Percentiles rank a stretch among this genome's conserved stretches.
Conservation (phyloP, 2,888 invertebrate genomes). For the Zhuqinia jingwanae region DNA sequence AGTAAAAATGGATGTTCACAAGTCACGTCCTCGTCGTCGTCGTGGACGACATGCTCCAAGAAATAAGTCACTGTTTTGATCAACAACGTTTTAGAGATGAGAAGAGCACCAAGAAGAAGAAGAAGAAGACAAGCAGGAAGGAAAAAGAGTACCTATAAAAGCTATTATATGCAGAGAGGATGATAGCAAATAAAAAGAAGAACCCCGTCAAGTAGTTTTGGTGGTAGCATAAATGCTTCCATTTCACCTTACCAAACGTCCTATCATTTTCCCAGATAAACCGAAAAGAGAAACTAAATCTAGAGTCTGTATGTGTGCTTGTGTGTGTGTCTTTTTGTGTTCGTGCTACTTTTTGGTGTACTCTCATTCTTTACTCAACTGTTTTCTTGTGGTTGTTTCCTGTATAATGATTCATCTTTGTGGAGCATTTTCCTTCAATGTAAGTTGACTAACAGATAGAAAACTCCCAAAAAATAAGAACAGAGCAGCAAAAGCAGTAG, state of each 20-base stretch:
- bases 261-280: background rate
- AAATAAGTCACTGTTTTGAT: conserved; percentile 31
- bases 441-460: background rate
- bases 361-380: background rate
- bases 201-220: background rate
- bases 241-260: background rate
- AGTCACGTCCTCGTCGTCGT: conserved; percentile 47
- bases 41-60: conserved; percentile 12
- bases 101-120: background rate
- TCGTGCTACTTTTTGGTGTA: background rate
- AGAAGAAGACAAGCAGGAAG: too few species aligned
- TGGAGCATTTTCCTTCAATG: too few species aligned
- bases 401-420: background rate
- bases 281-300: background rate
- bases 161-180: too few species aligned
- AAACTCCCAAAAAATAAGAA: background rate
- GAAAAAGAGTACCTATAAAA: too few species aligned
- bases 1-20: too few species aligned
- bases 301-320: background rate
- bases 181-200: too few species aligned
- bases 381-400: background rate
- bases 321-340: background rate
- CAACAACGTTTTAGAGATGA: conserved; percentile 45
- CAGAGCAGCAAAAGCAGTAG: background rate
- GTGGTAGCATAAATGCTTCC: background rate